Evolutionary conservation across 2,113 vertebrate genomes (phyloP).

Genomic region (Pluvianellus socialis): DNA sequence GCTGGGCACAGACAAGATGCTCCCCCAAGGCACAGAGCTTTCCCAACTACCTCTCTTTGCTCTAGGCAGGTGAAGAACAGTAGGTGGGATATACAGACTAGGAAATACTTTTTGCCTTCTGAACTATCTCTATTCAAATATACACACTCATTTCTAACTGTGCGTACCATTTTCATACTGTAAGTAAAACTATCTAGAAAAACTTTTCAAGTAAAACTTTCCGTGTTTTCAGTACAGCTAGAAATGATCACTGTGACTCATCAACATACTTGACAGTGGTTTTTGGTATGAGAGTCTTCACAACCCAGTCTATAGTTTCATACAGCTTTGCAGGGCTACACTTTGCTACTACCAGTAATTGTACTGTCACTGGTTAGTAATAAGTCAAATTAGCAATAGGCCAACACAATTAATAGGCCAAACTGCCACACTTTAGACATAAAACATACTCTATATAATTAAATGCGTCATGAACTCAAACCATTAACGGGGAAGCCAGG

Average conservation of each 20-base stretch:
- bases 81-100: not conserved
- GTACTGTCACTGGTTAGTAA: not conserved
- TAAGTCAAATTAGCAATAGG: not conserved
- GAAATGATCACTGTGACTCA: not conserved
- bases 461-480: not conserved
- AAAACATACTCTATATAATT: not conserved
- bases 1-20: not conserved
- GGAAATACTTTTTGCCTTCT: not conserved
- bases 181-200: not conserved
- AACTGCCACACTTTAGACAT: not conserved
- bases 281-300: not conserved
- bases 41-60: not conserved
- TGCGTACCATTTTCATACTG: not conserved
- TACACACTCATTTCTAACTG: not conserved
- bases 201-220: not conserved
- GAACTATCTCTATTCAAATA: not conserved
- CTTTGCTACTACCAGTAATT: not conserved
- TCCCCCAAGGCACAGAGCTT: not conserved
- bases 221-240: not conserved
- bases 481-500: not conserved
- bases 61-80: not conserved
- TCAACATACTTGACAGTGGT: not conserved
- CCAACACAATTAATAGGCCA: not conserved
- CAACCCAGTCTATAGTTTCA: not conserved
- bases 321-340: not conserved